phyloP scores from a whole-genome alignment of 2,888 invertebrate genomes.

The Achlya flavicornis region DNA sequence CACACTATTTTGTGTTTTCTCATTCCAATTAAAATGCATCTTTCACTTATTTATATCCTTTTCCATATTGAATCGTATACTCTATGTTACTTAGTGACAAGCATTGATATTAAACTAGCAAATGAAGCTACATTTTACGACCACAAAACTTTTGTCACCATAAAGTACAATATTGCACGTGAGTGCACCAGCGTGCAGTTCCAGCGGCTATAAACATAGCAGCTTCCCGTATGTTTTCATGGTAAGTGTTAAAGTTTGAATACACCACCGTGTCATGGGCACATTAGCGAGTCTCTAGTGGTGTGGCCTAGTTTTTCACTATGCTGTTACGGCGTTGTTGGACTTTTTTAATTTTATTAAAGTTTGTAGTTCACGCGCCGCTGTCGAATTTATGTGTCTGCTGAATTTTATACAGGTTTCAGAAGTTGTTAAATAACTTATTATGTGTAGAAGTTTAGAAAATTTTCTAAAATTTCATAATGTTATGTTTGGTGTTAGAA shows the following conservation, averaged over 20 bases:
- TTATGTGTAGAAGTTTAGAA: not conserved
- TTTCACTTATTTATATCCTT: no score
- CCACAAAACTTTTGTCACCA: not conserved
- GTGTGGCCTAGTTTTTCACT: slow-evolving; percentile 42
- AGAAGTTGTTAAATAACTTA: not conserved
- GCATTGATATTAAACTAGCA: not conserved
- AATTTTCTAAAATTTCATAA: not conserved
- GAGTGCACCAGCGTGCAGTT: slow-evolving; percentile 10
- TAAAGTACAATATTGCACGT: not conserved
- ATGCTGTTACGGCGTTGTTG: slow-evolving; percentile 19
- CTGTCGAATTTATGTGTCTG: slow-evolving; percentile 19
- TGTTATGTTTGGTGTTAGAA: not conserved
- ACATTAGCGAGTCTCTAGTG: slow-evolving; percentile 25
- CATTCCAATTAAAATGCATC: no score
- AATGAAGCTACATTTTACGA: not conserved
- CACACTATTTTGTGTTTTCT: no score
- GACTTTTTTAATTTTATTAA: slow-evolving; percentile 42
- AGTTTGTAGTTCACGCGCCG: slow-evolving; percentile 33
- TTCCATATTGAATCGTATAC: not conserved
- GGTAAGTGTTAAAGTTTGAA: slow-evolving; percentile 43
- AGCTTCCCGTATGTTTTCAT: slow-evolving; percentile 36
- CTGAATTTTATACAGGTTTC: not conserved
- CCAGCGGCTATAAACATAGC: slow-evolving; percentile 29
- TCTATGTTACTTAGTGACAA: not conserved
- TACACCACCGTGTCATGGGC: slow-evolving; percentile 31